Base-by-base conservation (phyloP, 2,888 invertebrate genomes). In the Pemphredon lugubris region DNA sequence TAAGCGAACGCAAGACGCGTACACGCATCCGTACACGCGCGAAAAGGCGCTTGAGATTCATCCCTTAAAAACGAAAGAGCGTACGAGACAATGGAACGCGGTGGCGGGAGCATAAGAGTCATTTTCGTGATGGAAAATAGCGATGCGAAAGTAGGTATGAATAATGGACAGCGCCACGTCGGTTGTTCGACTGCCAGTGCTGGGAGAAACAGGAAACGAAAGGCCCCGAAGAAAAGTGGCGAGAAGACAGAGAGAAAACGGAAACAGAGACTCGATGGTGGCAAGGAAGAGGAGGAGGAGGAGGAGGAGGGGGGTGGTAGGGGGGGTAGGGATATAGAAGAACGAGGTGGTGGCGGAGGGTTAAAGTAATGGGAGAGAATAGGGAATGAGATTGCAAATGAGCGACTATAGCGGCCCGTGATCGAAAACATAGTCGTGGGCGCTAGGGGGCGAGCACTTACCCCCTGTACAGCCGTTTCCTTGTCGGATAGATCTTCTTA, bases 61-160 rank as follows among this genome's bases (percentile, higher is more conserved):
- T n/a, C n/a, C n/a, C n/a, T n/a, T n/a, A n/a, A n/a, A n/a, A n/a
- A n/a, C n/a, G n/a, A n/a, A n/a, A 1, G 14, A 40, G 9, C 7
- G 40, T 23, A 21, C 20, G 44, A 45, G 18, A 34, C n/a, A 34
- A 21, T 1, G 32, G 30, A 14, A 16, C 30, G 51, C 5, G 42
- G 48, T 44, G n/a, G 26, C 44, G 51, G 26, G 13, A 51, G 50
- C 45, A 32, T 23, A n/a, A 47, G 48, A 44, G 71, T 75, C 67
- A 77, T 77, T 78, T 75, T 73, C 73, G 65, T 76, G 74, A 77
- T 61, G 75, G 61, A 65, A 77, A 75, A 76, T 77, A 74, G 68
- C 65, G 77, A 80, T 77, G 77, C 72, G 70, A 77, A 71, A 79
- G 69, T 61, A 72, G 73, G 60, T 76, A 83, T 83, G 82, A 83